These are phyloP conservation scores for Myodes glareolus DNA, from an alignment of 2,113 vertebrate species.

Conservation along the genomic window DNA sequence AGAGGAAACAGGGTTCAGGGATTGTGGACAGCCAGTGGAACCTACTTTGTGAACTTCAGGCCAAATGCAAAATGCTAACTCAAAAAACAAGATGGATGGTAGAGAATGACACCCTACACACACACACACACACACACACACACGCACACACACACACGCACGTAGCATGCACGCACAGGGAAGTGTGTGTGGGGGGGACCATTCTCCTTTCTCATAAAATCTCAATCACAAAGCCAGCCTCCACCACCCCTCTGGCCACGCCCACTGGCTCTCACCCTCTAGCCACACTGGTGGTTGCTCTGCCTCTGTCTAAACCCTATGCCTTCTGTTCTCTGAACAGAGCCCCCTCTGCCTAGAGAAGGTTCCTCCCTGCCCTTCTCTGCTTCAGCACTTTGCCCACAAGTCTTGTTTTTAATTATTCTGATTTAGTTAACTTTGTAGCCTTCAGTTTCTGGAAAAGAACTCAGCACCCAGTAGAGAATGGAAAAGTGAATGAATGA, in stretches of 20 bases:
- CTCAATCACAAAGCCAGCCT: not conserved
- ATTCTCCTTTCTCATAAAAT: not conserved
- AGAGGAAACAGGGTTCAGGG: not conserved
- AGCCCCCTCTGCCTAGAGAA: not conserved
- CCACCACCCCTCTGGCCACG: not conserved
- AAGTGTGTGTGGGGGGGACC: too few relatives aligned
- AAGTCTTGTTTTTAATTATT: not conserved
- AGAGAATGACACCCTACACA: too few relatives aligned
- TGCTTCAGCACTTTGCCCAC: not conserved
- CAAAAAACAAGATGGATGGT: too few relatives aligned
- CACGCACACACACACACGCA: not conserved
- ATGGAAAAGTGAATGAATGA: not conserved
- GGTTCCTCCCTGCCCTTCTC: not conserved
- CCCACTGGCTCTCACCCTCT: not conserved
- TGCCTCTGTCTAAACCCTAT: not conserved
- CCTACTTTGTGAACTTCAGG: not conserved
- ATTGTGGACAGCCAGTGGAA: not conserved
- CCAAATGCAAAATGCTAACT: not conserved
- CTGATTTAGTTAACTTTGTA: not conserved
- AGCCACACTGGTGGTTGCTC: not conserved
- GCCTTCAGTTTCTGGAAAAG: not conserved
- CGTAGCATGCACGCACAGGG: not conserved
- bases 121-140: too few relatives aligned
- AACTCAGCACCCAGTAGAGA: not conserved
- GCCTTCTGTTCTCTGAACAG: not conserved